phyloP scores from a whole-genome alignment of 2,888 invertebrate species.

The Cacoxenus indagator region DNA sequence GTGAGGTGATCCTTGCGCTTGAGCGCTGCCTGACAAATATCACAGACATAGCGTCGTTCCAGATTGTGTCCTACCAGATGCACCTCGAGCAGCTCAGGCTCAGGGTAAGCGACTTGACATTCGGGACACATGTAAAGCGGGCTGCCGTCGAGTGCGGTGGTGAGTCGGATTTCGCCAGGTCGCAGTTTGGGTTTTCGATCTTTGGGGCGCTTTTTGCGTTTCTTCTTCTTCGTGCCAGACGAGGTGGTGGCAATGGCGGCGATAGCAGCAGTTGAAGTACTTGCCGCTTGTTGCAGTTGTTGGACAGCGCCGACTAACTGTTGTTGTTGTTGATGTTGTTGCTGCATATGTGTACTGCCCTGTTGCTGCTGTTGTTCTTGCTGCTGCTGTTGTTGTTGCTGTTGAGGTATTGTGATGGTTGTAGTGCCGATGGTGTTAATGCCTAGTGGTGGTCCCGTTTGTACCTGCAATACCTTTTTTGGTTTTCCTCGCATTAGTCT shows the following conservation, averaged over 20 bases:
- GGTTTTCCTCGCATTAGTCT: not conserved
- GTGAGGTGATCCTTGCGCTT: slow-evolving; percentile 90
- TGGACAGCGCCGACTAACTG: slow-evolving; percentile 40
- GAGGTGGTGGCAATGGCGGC: slow-evolving; percentile 48
- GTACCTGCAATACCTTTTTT: slow-evolving; percentile 64
- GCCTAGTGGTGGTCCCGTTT: slow-evolving; percentile 68
- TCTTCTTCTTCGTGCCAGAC: slow-evolving; percentile 77
- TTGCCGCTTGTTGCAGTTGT: slow-evolving; percentile 36
- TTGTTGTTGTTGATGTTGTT: slow-evolving; percentile 49
- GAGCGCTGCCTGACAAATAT: slow-evolving; percentile 89
- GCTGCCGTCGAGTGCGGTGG: slow-evolving; percentile 85
- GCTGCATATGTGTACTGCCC: slow-evolving; percentile 41
- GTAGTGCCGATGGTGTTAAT: slow-evolving; percentile 63
- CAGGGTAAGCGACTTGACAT: slow-evolving; percentile 90
- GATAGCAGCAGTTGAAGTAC: slow-evolving; percentile 38
- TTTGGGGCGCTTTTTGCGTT: slow-evolving; percentile 79
- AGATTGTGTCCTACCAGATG: slow-evolving; percentile 88
- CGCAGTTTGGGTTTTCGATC: slow-evolving; percentile 85
- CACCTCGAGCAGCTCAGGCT: slow-evolving; percentile 85
- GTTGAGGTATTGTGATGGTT: slow-evolving; percentile 69
- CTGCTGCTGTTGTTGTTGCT: slow-evolving; percentile 57
- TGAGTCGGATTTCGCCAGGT: slow-evolving; percentile 85
- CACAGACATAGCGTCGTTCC: slow-evolving; percentile 87
- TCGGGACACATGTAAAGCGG: slow-evolving; percentile 89
- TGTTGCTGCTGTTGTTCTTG: slow-evolving; percentile 51